These are phyloP conservation scores for Eudyptes chrysolophus DNA, from an alignment of 2,113 vertebrate genomes.

Conservation along the genomic window DNA sequence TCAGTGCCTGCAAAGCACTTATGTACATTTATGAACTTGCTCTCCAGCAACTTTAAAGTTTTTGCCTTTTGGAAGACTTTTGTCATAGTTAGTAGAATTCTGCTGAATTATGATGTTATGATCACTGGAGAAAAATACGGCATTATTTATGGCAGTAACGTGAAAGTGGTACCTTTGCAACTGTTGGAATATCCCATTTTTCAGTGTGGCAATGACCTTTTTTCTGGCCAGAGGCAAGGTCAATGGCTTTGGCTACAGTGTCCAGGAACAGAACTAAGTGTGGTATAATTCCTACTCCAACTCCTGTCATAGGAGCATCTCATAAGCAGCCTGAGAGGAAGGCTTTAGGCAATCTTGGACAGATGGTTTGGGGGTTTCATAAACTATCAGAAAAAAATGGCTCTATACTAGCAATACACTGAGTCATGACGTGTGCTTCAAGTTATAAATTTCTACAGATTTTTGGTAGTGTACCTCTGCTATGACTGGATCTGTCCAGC, in stretches of 20 bases:
- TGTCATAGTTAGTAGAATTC: background rate
- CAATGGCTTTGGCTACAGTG: background rate
- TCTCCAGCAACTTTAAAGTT: background rate
- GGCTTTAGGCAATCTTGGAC: background rate
- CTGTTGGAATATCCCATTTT: background rate
- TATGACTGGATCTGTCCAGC: background rate
- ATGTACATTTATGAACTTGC: background rate
- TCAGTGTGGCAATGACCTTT: background rate
- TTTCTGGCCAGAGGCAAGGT: background rate
- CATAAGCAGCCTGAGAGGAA: background rate
- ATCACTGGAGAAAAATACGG: background rate
- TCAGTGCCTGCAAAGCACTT: background rate
- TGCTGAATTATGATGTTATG: background rate
- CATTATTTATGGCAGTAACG: background rate
- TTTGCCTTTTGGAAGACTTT: background rate
- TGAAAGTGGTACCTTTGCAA: background rate
- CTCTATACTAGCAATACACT: background rate
- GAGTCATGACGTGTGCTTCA: background rate
- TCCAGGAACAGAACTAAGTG: background rate
- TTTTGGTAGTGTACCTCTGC: background rate
- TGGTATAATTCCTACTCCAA: background rate
- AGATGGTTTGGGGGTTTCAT: background rate
- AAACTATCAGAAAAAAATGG: background rate
- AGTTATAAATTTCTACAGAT: background rate
- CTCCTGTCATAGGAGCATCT: background rate